phyloP scores from a whole-genome alignment of 2,113 vertebrate genomes.

The Petrocephalus microphthalmus region DNA sequence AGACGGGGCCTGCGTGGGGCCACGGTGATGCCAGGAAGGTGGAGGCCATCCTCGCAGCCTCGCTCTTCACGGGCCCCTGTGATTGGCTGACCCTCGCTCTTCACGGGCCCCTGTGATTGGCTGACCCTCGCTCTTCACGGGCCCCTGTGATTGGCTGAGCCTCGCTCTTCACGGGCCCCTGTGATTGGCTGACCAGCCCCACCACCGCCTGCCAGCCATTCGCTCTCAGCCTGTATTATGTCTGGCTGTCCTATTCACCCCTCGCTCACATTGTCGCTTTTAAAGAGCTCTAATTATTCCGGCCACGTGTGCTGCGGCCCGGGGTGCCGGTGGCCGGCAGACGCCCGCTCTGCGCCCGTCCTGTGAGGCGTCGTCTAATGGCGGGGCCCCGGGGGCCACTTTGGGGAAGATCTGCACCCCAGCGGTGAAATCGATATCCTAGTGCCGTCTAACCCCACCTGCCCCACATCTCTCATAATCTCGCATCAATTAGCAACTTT shows the following conservation, averaged over 20 bases:
- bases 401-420: slow-evolving; percentile 16
- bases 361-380: not conserved
- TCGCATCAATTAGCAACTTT: slow-evolving; percentile 13
- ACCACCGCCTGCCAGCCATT: not conserved
- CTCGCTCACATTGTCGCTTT: not conserved
- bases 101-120: not conserved
- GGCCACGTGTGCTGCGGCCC: not conserved
- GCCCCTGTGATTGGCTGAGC: not conserved
- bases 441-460: not conserved
- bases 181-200: not conserved
- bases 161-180: not conserved
- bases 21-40: not conserved
- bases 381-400: not conserved
- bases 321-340: not conserved
- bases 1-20: not conserved
- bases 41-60: too few species aligned
- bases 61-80: not conserved
- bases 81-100: not conserved
- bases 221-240: not conserved
- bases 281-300: not conserved
- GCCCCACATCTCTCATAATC: not conserved
- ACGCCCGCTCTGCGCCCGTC: not conserved
- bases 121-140: not conserved
- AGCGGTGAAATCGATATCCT: slow-evolving; percentile 39
- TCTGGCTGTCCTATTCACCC: not conserved